phyloP scores from a whole-genome alignment of 2,113 vertebrate species.

The Suncus etruscus region DNA sequence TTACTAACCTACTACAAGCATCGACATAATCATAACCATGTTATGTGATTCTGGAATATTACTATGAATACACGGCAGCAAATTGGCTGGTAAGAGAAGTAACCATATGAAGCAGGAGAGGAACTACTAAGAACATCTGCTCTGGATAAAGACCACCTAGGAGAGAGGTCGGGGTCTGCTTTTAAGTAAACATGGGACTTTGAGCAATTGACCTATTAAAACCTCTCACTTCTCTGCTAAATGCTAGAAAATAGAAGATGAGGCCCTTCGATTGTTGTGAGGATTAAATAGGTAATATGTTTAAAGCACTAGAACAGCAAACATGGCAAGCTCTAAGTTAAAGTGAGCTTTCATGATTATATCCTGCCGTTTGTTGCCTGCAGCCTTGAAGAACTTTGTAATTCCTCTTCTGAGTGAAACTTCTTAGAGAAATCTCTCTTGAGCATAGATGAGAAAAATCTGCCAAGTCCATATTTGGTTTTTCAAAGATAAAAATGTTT shows the following conservation, averaged over 20 bases:
- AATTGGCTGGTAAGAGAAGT: background rate
- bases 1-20: background rate
- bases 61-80: background rate
- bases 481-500: constrained; percentile 43
- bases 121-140: no score
- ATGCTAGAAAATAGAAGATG: background rate
- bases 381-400: constrained; percentile 25
- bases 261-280: background rate
- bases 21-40: background rate
- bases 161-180: background rate
- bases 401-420: constrained; percentile 25
- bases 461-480: constrained; percentile 5
- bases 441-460: constrained; percentile 6
- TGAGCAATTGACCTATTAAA: background rate
- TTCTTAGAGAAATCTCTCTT: background rate
- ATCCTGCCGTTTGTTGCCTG: constrained; percentile 30
- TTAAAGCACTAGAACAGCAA: constrained; percentile 5
- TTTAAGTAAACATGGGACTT: background rate
- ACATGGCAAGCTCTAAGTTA: background rate
- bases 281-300: constrained; percentile 29
- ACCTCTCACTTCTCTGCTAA: background rate
- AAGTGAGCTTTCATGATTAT: constrained; percentile 23
- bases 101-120: background rate
- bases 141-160: background rate
- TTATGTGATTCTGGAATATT: background rate